Percentiles rank a stretch among this genome's conserved stretches.
Evolutionary conservation across 2,888 invertebrate species (phyloP).

Genomic region (Nomada hirtipes): DNA sequence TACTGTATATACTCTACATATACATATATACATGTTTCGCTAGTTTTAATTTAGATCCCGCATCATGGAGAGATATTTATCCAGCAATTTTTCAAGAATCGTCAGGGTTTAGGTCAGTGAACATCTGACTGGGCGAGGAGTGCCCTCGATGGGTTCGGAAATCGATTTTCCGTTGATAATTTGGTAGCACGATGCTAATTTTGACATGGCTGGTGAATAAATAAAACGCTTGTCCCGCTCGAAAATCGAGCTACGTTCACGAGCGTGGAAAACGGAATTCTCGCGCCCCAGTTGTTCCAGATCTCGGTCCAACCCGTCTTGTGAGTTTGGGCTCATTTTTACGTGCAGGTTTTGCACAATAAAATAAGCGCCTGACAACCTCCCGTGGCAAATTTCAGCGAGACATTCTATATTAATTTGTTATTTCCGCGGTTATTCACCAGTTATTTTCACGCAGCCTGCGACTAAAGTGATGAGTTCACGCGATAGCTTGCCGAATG

Average conservation of each 20-base stretch:
- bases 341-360: background rate
- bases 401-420: background rate
- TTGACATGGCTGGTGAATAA: conserved; percentile 44
- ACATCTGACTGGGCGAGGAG: conserved; percentile 14
- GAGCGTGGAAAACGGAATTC: conserved; percentile 50
- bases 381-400: background rate
- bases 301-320: background rate
- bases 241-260: conserved; percentile 46
- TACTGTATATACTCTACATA: background rate
- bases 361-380: background rate
- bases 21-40: background rate
- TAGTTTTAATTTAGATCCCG: no score
- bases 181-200: conserved; percentile 49
- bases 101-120: conserved; percentile 56
- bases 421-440: background rate
- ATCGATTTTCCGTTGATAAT: conserved; percentile 51
- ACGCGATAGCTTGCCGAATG: conserved; percentile 24
- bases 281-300: conserved; percentile 50
- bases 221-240: conserved; percentile 44
- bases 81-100: background rate
- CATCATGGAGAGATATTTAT: background rate
- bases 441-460: conserved; percentile 18
- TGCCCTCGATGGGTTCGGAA: conserved; percentile 44
- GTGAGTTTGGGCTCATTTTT: conserved; percentile 36
- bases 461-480: conserved; percentile 26